Base-by-base conservation (phyloP, 1,140 invertebrate genomes). In the Himalopsyche phryganea region DNA sequence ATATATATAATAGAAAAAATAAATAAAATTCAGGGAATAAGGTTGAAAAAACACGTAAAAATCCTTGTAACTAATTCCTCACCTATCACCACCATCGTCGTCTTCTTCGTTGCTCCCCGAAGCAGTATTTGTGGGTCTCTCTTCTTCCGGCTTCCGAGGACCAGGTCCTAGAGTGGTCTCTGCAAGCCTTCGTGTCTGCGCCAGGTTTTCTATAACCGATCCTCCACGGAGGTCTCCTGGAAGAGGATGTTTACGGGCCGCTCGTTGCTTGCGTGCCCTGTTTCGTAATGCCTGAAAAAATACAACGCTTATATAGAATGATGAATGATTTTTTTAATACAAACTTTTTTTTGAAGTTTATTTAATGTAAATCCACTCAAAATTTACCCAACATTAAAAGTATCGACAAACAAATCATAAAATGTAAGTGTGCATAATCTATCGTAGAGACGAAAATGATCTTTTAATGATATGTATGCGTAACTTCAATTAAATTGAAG, bases 61-160 rank as follows among this genome's bases (percentile, higher is more conserved):
- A n/a, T n/a, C n/a, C n/a, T n/a, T n/a, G n/a, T n/a, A n/a, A n/a
- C n/a, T n/a, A n/a, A n/a, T n/a, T n/a, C n/a, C n/a, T 59, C 46
- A 63, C 60, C 71, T 65, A 69, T 70, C 70, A 74, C 78, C 70
- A 57, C 79, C 68, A 63, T 87, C 87, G 60, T 93, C 90, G 58
- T 92, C 89, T 63, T 93, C 91, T 66, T 91, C 89, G 60, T 89
- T 90, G 61, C 88, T 90, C 9, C 90, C 91, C n/a, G 90, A 92
- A 3, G 89, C 91, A n/a, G 91, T 93, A 68, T 92, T 92, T 2
- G 90, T 94, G 35, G 89, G 87, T 60, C 84, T 80, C 71, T 92
- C 87, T 33, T 85, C 84, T 44, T 79, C 76, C n/a, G 71, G 83
- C 50, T 80, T 72, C 2, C 79, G 66, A 75, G 81, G 50, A 76